Percentiles rank a stretch among this genome's conserved stretches.
Evolutionary conservation across 1,140 invertebrate species (phyloP).

Genomic region (Cyrtorhinus lividipennis): DNA sequence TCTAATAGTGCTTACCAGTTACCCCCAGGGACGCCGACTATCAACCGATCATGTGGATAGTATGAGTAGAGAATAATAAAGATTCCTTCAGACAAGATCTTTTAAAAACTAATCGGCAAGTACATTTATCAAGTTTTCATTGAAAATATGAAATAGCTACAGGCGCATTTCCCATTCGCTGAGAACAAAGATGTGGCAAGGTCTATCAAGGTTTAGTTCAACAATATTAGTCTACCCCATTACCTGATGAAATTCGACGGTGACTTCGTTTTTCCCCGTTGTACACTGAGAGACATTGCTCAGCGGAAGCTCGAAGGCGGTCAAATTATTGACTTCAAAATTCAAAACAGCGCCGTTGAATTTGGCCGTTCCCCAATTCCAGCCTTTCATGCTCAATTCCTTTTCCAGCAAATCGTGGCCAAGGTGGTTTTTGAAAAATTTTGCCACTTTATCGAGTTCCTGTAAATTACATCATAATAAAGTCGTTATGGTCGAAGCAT

Average conservation of each 20-base stretch:
- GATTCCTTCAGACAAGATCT: no score
- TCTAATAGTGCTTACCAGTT: no score
- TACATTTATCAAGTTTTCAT: no score
- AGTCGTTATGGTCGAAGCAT: no score
- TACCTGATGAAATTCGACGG: constrained; percentile 92
- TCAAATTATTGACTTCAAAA: constrained; percentile 79
- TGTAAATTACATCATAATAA: constrained; percentile 30
- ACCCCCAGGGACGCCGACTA: no score
- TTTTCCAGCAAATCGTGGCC: constrained; percentile 76
- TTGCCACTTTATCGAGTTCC: constrained; percentile 70
- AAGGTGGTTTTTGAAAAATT: constrained; percentile 73
- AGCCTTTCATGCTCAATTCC: constrained; percentile 89
- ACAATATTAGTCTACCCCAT: no score
- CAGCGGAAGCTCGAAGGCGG: constrained; percentile 92
- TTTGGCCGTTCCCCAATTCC: constrained; percentile 97
- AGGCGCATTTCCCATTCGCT: not conserved
- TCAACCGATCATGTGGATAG: no score
- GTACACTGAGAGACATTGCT: constrained; percentile 91
- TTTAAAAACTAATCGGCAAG: no score
- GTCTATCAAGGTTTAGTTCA: not conserved
- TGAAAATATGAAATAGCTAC: not conserved
- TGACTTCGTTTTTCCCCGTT: constrained; percentile 97
- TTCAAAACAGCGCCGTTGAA: constrained; percentile 83
- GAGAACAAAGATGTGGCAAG: not conserved
- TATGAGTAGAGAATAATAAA: no score